Base-by-base conservation (phyloP, 2,888 invertebrate species). In the Cataglyphis albicans region DNA sequence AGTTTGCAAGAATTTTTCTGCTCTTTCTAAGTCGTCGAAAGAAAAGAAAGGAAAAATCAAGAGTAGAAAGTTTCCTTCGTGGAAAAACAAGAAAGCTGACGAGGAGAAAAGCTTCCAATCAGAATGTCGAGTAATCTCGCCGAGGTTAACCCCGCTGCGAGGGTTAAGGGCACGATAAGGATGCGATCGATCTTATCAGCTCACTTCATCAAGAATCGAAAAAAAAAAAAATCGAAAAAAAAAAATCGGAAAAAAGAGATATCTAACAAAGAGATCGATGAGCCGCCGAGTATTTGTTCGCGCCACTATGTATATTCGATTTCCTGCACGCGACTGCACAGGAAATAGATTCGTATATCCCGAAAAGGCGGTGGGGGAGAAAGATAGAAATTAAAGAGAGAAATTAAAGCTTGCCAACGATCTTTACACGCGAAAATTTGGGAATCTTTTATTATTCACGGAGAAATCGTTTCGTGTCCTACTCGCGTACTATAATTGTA, bases 301-400 rank as follows among this genome's bases (percentile, higher is more conserved):
- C 87, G 84, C 87, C 82, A 75, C 81, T 72, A 74, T 89, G 89
- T 90, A 88, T 86, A 89, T 90, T 90, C 87, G 87, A 92, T 92
- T 90, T 91, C 89, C 90, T 89, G 90, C 85, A 88, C 84, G 83
- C 84, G 87, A 88, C 86, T 86, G 81, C 67, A 72, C 80, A 89
- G 89, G 90, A 91, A 91, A 90, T 90, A 87, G 90, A 91, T 89
- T 88, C 88, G 87, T 80, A 72, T 59, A 72, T 59, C 32, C 59
- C 44, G 32, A 41, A 2, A n/a, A n/a, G 3, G 21, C 0, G 70
- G 21, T n/a, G 18, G 38, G 9, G 6, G 15, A 7, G 15, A 29
- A 12, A 74, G 52, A 74, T 38, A 32, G 44, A 21, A 21, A 21
- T 21, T 21, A 21, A 21, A 21, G 48, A 38, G 52, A 74, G 29